phyloP scores from a whole-genome alignment of 2,888 invertebrate genomes.

The Orchesellides sinensis region DNA sequence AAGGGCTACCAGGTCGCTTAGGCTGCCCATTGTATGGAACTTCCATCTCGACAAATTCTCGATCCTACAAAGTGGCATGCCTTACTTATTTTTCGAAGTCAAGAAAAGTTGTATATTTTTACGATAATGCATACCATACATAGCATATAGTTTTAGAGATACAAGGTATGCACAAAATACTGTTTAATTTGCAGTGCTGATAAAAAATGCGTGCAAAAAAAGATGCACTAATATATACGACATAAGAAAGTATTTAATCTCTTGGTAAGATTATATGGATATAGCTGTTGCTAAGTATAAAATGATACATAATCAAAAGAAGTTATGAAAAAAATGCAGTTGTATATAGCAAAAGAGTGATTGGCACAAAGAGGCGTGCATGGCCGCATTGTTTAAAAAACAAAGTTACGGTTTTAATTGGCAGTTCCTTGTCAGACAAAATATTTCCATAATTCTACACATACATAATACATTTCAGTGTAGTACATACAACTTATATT shows the following conservation, averaged over 20 bases:
- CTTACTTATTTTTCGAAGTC: slow-evolving; percentile 9
- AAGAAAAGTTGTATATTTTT: not conserved
- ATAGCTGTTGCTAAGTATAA: too few relatives aligned
- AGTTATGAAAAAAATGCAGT: not conserved
- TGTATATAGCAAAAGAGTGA: not conserved
- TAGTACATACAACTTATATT: not conserved
- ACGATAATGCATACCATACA: too few relatives aligned
- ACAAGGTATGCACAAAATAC: too few relatives aligned
- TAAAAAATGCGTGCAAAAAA: too few relatives aligned
- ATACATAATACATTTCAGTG: not conserved
- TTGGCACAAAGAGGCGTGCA: not conserved
- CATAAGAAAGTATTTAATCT: too few relatives aligned
- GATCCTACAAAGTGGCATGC: slow-evolving; percentile 84
- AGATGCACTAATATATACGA: too few relatives aligned
- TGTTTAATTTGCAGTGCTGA: too few relatives aligned
- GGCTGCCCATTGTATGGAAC: slow-evolving; percentile 95
- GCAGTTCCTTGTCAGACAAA: slow-evolving; percentile 44
- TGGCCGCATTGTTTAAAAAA: not conserved
- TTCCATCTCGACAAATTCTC: slow-evolving; percentile 97
- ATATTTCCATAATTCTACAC: slow-evolving; percentile 13
- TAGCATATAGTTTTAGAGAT: too few relatives aligned
- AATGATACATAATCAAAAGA: not conserved
- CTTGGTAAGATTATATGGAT: too few relatives aligned
- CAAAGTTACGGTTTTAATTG: slow-evolving; percentile 18
- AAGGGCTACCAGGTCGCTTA: slow-evolving; percentile 85